phyloP scores from a whole-genome alignment of 2,888 invertebrate genomes.

The Dryococelus australis region DNA sequence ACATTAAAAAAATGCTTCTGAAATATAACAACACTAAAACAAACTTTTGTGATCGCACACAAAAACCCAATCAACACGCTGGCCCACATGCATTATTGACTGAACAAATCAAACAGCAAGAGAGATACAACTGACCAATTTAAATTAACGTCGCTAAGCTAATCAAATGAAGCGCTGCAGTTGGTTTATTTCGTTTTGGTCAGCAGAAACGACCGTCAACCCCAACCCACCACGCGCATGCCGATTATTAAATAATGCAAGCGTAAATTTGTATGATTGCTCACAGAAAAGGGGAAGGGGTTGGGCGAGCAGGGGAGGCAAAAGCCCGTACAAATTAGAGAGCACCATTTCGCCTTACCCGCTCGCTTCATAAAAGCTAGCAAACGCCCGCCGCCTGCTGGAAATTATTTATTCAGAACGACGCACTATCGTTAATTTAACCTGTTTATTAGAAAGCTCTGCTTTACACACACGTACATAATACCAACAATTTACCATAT shows the following conservation, averaged over 20 bases:
- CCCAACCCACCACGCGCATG: constrained; percentile 31
- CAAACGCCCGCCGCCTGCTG: not conserved
- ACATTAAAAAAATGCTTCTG: no score
- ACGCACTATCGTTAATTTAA: constrained; percentile 40
- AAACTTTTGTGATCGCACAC: not conserved
- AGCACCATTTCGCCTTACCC: constrained; percentile 12
- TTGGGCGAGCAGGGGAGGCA: not conserved
- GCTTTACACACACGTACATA: not conserved
- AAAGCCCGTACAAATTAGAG: constrained; percentile 21
- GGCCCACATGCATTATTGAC: constrained; percentile 19
- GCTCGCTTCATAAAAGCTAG: constrained; percentile 28
- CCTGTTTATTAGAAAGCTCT: constrained; percentile 35
- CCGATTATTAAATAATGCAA: constrained; percentile 39
- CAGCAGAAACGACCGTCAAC: constrained; percentile 37
- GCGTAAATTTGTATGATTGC: constrained; percentile 42
- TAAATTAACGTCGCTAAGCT: constrained; percentile 41
- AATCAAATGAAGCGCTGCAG: constrained; percentile 37
- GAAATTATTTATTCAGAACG: constrained; percentile 39
- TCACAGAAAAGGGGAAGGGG: constrained; percentile 37
- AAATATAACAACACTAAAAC: not conserved
- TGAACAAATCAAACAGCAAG: constrained; percentile 16
- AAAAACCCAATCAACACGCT: not conserved
- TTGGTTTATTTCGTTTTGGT: constrained; percentile 40
- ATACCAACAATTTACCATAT: not conserved
- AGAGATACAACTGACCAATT: constrained; percentile 36